Evolutionary conservation across 2,888 invertebrate species (phyloP).

Genomic region (Pachliopta kotzebuea): DNA sequence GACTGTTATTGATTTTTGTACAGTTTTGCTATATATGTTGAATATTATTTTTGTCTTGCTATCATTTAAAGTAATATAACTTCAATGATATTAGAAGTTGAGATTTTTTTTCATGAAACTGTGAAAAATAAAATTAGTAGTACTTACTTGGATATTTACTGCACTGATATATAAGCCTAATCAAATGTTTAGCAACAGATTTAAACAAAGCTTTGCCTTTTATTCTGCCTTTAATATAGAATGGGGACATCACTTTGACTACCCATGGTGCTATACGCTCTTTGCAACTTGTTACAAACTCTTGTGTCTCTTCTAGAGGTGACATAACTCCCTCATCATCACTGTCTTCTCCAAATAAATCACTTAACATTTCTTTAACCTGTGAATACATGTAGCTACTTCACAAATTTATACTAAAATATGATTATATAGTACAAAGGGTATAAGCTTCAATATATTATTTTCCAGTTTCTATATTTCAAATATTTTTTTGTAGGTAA

Average conservation of each 20-base stretch:
- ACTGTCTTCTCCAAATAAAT: constrained; percentile 75
- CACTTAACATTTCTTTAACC: constrained; percentile 65
- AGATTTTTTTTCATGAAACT: background rate
- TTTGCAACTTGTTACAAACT: constrained; percentile 77
- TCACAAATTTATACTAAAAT: constrained; percentile 6
- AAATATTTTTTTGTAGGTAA: constrained; percentile 2
- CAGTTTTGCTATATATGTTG: too few relatives aligned
- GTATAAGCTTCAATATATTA: background rate
- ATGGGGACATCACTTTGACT: constrained; percentile 82
- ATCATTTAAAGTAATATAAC: too few relatives aligned
- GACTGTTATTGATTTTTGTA: too few relatives aligned
- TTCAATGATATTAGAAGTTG: too few relatives aligned
- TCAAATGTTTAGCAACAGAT: constrained; percentile 79
- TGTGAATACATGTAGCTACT: constrained; percentile 40
- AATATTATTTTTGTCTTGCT: too few relatives aligned
- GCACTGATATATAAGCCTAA: constrained; percentile 78
- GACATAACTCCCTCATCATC: constrained; percentile 77
- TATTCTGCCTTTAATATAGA: constrained; percentile 81
- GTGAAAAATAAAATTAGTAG: background rate
- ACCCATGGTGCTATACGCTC: constrained; percentile 82
- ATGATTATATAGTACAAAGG: background rate
- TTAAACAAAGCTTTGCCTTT: constrained; percentile 82
- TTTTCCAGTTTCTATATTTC: background rate
- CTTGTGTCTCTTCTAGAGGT: constrained; percentile 73
- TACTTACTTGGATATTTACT: constrained; percentile 78